Base-by-base conservation (phyloP, 2,888 invertebrate species). In the Lordiphosa fenestrarum region DNA sequence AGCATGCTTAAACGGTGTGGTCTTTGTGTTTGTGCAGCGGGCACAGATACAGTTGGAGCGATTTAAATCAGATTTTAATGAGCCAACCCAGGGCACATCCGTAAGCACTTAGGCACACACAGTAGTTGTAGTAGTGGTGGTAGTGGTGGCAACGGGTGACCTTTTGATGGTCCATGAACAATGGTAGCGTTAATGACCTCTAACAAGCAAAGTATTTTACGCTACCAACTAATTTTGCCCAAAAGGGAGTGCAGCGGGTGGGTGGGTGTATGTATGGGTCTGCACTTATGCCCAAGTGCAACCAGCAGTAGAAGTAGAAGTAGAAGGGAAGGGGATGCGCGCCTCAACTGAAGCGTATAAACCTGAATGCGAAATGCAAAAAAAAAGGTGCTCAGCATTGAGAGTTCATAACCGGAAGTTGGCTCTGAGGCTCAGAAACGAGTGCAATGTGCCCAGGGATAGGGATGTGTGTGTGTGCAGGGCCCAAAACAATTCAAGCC, bases 111-210 rank as follows among this genome's bases (percentile, higher is more conserved):
- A 25, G 38, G 50, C 47, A 59, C 61, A 60, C 37, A 37, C 36
- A 36, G 7, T 9, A 9, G 30, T 30, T 5, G 23, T 23, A 37
- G 47, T 42, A 53, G 66, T 66, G 49, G 74, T 53, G 69, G 30
- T 30, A 9, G 30, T 30, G 35, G 47, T 42, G 58, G 66, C 62
- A 52, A 69, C 52, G 69, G 68, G 62, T 77, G 77, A 77, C 77
- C 77, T 77, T 80, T 77, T 59, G 62, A 46, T 56, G 42, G 72
- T 61, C 59, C 44, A 37, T 33, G 51, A 41, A 80, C 83, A 84
- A 82, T 83, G 64, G 68, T 58, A 59, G 77, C 85, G 85, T 86
- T 85, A 85, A 85, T 85, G 85, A 85, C 85, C 85, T 86, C 69
- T 86, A 84, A 82, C 82, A 84, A 80, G 83, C 81, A 73, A 83